These are phyloP conservation scores for Calliopsis andreniformis DNA, from an alignment of 1,140 invertebrate genomes.

Conservation along the genomic window DNA sequence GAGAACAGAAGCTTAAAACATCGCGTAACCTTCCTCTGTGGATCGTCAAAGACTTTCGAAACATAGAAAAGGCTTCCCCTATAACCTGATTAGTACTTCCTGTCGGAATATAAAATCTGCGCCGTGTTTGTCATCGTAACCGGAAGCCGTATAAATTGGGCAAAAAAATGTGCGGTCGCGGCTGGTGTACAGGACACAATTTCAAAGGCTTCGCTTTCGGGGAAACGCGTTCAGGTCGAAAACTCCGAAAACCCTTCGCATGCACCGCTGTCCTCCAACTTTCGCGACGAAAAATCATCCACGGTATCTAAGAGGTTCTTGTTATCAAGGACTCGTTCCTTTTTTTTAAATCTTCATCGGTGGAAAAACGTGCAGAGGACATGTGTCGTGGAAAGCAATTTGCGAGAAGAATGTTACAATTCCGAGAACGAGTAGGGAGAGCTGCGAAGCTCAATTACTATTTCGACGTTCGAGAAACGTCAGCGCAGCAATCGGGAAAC, in stretches of 20 bases:
- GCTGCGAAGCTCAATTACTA: slow-evolving; percentile 16
- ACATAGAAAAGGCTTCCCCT: slow-evolving; percentile 35
- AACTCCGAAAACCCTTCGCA: slow-evolving; percentile 5
- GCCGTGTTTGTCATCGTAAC: slow-evolving; percentile 25
- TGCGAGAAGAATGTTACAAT: slow-evolving; percentile 10
- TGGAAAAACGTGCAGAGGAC: not conserved
- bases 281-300: not conserved
- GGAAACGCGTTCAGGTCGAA: slow-evolving; percentile 26
- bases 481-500: not conserved
- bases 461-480: slow-evolving; percentile 6
- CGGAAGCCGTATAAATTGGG: slow-evolving; percentile 57
- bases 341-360: not conserved
- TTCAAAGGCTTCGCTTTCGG: slow-evolving; percentile 49
- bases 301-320: not conserved
- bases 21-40: not conserved
- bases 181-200: not conserved
- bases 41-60: not conserved
- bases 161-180: not conserved
- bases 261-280: not conserved
- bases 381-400: not conserved
- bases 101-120: slow-evolving; percentile 57
- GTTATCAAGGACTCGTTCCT: not conserved
- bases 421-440: not conserved
- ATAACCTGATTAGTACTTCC: slow-evolving; percentile 57
- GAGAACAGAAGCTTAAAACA: slow-evolving; percentile 30